Percentiles rank a stretch among this genome's conserved stretches.
phyloP scores from a whole-genome alignment of 2,888 invertebrate genomes.

The Periphyllus acericola region DNA sequence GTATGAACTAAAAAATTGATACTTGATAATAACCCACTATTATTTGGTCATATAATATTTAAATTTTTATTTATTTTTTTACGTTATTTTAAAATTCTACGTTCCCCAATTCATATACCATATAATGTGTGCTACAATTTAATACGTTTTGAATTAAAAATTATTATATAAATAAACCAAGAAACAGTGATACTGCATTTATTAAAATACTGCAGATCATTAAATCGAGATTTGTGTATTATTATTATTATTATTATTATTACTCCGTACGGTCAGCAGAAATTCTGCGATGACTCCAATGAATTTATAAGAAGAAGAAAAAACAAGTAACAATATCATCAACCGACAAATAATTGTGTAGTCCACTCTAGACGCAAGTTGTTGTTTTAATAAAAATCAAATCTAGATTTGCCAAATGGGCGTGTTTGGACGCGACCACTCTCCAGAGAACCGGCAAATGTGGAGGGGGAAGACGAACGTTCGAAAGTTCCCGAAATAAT shows the following conservation, averaged over 20 bases:
- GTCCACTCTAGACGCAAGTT: background rate
- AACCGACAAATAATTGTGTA: too few species aligned
- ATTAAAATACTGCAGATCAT: background rate
- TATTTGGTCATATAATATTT: too few species aligned
- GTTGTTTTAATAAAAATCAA: slow-evolving; percentile 32
- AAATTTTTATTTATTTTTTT: too few species aligned
- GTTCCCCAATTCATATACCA: background rate
- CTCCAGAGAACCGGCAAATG: slow-evolving; percentile 23
- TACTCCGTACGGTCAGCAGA: background rate
- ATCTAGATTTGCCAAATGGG: slow-evolving; percentile 51
- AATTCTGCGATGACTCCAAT: background rate
- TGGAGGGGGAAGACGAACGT: slow-evolving; percentile 9
- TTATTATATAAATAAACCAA: background rate
- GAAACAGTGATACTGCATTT: background rate
- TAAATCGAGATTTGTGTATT: background rate
- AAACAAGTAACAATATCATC: background rate
- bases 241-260: too few species aligned
- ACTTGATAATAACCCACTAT: too few species aligned
- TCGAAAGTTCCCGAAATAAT: slow-evolving; percentile 59
- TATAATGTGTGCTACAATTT: background rate
- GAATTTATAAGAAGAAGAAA: background rate
- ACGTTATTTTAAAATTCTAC: background rate
- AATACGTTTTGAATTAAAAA: background rate
- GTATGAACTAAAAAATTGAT: too few species aligned
- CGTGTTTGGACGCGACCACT: slow-evolving; percentile 22